Conservation (phyloP, 1,140 invertebrate genomes). For the Pseudomyrmex flavicornis region DNA sequence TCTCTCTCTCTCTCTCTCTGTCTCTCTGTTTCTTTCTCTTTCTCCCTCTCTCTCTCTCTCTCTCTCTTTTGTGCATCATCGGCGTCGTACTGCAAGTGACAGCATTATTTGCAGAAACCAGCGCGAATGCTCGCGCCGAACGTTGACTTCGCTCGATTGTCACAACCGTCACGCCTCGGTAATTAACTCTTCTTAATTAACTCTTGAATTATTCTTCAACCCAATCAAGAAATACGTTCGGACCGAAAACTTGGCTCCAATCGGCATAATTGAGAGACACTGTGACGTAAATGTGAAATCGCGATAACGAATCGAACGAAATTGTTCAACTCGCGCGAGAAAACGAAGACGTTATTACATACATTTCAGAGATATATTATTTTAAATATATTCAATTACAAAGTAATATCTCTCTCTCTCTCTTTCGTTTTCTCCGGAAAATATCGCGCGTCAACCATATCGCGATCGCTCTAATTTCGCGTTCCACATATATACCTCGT, state of each 20-base stretch:
- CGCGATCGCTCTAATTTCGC: not conserved
- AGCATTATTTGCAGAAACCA: conserved; percentile 42
- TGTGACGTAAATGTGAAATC: not conserved
- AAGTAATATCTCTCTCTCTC: too few relatives aligned
- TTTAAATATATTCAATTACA: too few relatives aligned
- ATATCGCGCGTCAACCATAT: too few relatives aligned
- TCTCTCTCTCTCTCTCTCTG: not conserved
- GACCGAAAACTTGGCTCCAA: not conserved
- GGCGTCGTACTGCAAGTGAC: conserved; percentile 48
- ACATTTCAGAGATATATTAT: too few relatives aligned
- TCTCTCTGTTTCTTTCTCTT: not conserved
- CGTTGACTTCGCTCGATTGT: conserved; percentile 37
- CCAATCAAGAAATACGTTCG: not conserved
- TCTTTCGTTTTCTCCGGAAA: too few relatives aligned
- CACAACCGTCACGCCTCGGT: not conserved
- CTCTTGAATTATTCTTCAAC: conserved; percentile 13
- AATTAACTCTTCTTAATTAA: conserved; percentile 55
- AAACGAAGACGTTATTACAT: too few relatives aligned
- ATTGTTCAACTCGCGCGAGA: not conserved
- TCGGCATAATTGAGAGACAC: not conserved
- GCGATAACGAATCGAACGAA: not conserved
- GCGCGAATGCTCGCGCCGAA: conserved; percentile 16
- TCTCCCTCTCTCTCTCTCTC: not conserved
- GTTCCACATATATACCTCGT: not conserved
- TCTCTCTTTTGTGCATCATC: conserved; percentile 46